phyloP scores from a whole-genome alignment of 1,140 invertebrate species.

The Diuraphis noxia region DNA sequence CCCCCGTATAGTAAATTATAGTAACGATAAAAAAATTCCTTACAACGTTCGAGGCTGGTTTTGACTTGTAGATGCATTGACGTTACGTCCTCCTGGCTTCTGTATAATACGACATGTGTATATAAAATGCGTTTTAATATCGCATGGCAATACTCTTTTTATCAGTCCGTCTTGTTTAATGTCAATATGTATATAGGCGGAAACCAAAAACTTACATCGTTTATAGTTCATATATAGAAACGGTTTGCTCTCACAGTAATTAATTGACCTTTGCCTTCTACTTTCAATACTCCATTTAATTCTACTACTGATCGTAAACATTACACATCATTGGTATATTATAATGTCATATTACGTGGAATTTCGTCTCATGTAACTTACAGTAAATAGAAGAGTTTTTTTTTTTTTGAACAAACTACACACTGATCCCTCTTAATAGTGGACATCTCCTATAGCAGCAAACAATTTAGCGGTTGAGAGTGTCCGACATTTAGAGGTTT shows the following conservation, averaged over 20 bases:
- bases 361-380: neutral
- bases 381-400: neutral
- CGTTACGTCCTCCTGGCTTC: neutral
- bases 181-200: neutral
- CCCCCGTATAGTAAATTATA: neutral
- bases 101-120: neutral
- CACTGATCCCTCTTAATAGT: neutral
- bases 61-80: slow-evolving; percentile 10
- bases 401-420: neutral
- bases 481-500: neutral
- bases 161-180: neutral
- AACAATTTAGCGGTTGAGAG: neutral
- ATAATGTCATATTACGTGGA: neutral
- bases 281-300: no score
- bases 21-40: slow-evolving; percentile 18
- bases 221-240: no score
- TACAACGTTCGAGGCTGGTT: neutral
- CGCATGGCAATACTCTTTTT: neutral
- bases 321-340: no score
- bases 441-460: neutral
- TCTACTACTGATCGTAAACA: no score
- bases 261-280: neutral
- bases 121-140: neutral
- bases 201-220: neutral
- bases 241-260: neutral